phyloP scores from a whole-genome alignment of 2,113 vertebrate species.

The Nerophis lumbriciformis region DNA sequence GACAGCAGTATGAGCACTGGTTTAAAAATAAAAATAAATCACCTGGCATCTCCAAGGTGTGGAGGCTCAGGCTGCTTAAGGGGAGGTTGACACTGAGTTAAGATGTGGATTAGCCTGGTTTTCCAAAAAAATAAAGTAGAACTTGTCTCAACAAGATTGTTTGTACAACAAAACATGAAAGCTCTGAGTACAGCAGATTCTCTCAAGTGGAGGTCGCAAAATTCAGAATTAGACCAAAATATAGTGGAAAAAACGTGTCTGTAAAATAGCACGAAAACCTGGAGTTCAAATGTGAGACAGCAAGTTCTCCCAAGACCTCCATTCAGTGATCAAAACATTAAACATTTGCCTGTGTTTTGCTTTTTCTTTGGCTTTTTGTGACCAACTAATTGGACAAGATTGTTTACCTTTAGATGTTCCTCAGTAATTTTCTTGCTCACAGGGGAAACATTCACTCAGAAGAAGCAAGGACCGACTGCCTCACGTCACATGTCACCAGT shows the following conservation, averaged over 20 bases:
- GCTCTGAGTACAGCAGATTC: not conserved
- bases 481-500: not conserved
- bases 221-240: not conserved
- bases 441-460: not conserved
- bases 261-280: too few relatives aligned
- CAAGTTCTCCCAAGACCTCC: too few relatives aligned
- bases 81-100: conserved; percentile 20
- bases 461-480: not conserved
- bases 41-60: conserved; percentile 16
- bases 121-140: not conserved
- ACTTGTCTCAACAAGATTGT: not conserved
- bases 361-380: too few relatives aligned
- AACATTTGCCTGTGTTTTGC: too few relatives aligned
- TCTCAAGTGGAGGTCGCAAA: too few relatives aligned
- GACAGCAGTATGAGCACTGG: conserved; percentile 27
- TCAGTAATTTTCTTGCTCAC: not conserved
- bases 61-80: conserved; percentile 26
- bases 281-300: too few relatives aligned
- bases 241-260: not conserved
- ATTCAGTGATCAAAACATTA: too few relatives aligned
- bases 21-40: conserved; percentile 30
- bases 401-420: not conserved
- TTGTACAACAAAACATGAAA: not conserved
- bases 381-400: too few relatives aligned
- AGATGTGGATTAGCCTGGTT: conserved; percentile 26